Percentiles rank a stretch among this genome's conserved stretches.
These are phyloP conservation scores for Sepioteuthis lessoniana DNA, from an alignment of 2,888 invertebrate species.

Conservation along the genomic window DNA sequence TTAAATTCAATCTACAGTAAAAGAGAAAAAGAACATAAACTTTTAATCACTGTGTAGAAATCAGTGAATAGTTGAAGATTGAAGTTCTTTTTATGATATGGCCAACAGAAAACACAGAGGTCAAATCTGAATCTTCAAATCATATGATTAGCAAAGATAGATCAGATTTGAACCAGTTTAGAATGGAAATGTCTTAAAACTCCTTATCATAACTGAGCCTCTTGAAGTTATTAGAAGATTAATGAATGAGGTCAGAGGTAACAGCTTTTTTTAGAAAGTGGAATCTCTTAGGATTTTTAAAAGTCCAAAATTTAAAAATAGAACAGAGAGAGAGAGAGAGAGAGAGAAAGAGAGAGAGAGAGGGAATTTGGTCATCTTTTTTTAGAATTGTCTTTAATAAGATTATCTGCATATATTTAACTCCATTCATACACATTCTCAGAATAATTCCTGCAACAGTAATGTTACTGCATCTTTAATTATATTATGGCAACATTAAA, in stretches of 20 bases:
- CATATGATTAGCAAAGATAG: background rate
- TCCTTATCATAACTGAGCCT: background rate
- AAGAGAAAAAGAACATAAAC: background rate
- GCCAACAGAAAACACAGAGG: background rate
- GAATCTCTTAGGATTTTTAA: too few relatives aligned
- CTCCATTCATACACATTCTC: background rate
- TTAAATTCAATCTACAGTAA: background rate
- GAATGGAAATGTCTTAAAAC: background rate
- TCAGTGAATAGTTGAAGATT: too few relatives aligned
- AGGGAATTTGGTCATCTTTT: background rate
- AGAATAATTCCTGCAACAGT: background rate
- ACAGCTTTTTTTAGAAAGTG: background rate
- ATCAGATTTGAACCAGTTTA: background rate
- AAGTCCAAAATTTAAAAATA: background rate
- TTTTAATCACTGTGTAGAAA: background rate
- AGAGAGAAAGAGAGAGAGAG: background rate
- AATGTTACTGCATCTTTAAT: background rate
- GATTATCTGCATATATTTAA: slow-evolving; percentile 15
- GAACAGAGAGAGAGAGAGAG: background rate
- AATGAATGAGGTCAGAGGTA: background rate
- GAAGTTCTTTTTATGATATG: too few relatives aligned
- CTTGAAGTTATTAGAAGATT: background rate
- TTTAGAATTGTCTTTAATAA: background rate
- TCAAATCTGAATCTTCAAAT: background rate
- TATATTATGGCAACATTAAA: background rate